Base-by-base conservation (phyloP, 2,888 invertebrate genomes). In the Xanthia togata region DNA sequence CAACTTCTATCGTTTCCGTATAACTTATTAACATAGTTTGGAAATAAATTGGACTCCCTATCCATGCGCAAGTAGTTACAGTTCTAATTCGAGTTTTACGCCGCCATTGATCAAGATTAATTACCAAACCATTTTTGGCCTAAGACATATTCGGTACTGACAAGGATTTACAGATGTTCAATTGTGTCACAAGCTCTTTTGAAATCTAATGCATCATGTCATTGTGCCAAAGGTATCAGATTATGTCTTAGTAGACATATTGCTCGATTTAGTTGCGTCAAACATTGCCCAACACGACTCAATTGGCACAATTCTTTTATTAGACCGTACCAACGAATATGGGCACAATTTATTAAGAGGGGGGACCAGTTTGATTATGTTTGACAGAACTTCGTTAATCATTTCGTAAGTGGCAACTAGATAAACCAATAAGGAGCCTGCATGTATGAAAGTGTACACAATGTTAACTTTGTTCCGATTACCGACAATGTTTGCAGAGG, bases 301-400 rank as follows among this genome's bases (percentile, higher is more conserved):
- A 87, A 86, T 86, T 79, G 73, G 68, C 73, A 79, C 74, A 73
- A 81, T 85, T 85, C 88, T 89, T 86, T 86, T 86, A 86, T 87
- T 76, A 85, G 64, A 59, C 63, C 60, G 63, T 83, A 82, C 76
- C 81, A 83, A 91, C 92, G 89, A 91, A 94, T 93, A 94, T 92
- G 93, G 94, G 80, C 90, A 90, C 90, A 89, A 92, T 93, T 91
- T 93, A 91, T 93, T 91, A 91, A 86, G 90, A 87, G 78, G 86
- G 87, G 81, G 84, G 85, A 90, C 89, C 82, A 85, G 90, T 91
- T 91, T 90, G 90, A 91, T 92, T 89, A 87, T 88, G 86, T 90
- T 89, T 92, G 91, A 90, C 91, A 91, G 81, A 83, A 86, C 88
- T 90, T 90, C 87, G 87, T 90, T 90, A 87, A 88, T 73, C 82